Evolutionary conservation across 1,140 invertebrate species (phyloP).

Genomic region (Drosophila pectinifera): DNA sequence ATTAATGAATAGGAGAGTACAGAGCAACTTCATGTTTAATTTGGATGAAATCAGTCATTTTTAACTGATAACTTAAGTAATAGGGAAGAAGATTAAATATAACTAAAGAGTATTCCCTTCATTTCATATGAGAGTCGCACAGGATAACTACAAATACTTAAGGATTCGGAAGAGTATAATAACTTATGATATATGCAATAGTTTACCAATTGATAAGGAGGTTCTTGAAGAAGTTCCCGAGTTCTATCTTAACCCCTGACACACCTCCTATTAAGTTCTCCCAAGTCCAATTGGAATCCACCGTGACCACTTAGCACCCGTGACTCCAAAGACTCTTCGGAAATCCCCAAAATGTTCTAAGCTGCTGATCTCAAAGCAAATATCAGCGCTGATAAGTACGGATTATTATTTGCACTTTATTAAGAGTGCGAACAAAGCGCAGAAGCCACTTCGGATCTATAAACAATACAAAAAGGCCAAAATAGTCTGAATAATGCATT

Average conservation of each 20-base stretch:
- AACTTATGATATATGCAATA: no score
- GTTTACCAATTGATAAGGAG: no score
- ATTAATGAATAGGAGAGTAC: background rate
- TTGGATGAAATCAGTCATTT: background rate
- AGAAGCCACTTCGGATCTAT: slow-evolving; percentile 22
- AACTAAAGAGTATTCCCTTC: no score
- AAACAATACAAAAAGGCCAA: slow-evolving; percentile 24
- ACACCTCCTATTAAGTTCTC: background rate
- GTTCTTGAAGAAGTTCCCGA: background rate
- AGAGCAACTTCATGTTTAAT: background rate
- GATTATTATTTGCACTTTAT: slow-evolving; percentile 54
- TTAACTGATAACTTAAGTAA: background rate
- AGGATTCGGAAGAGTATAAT: no score
- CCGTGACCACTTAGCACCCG: slow-evolving; percentile 56
- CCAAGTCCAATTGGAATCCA: slow-evolving; percentile 1
- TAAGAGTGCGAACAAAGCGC: slow-evolving; percentile 33
- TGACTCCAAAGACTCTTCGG: slow-evolving; percentile 23
- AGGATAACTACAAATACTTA: no score
- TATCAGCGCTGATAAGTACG: slow-evolving; percentile 22
- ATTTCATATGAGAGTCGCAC: no score
- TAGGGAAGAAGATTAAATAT: no score
- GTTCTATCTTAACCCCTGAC: slow-evolving; percentile 1
- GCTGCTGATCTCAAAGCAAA: slow-evolving; percentile 71
- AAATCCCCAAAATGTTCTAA: slow-evolving; percentile 34
- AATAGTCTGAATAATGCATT: slow-evolving; percentile 32